Conservation (phyloP, 2,113 vertebrate genomes). For the Opisthocomus hoazin region DNA sequence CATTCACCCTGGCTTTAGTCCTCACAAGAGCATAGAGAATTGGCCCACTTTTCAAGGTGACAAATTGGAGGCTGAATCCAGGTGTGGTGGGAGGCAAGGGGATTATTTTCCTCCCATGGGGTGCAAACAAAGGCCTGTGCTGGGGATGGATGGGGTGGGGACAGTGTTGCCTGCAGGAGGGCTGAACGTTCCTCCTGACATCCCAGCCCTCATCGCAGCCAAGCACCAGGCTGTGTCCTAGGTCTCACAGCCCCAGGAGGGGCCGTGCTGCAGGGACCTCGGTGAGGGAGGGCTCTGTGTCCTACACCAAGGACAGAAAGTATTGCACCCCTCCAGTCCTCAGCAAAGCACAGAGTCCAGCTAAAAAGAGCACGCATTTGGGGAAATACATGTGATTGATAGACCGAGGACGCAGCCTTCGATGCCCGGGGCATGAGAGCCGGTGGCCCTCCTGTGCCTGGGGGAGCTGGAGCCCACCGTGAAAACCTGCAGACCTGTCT, state of each 20-base stretch:
- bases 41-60: constrained; percentile 61
- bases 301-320: neutral
- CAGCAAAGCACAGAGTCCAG: neutral
- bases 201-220: neutral
- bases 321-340: neutral
- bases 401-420: no score
- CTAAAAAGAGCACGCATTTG: neutral
- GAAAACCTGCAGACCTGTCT: neutral
- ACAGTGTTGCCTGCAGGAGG: constrained; percentile 50
- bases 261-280: accelerated
- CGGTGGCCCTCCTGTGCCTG: neutral
- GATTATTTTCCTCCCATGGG: constrained; percentile 68
- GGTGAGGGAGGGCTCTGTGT: neutral
- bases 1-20: constrained; percentile 57
- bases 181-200: constrained; percentile 48
- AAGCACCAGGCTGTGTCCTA: neutral
- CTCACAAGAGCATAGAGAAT: constrained; percentile 41
- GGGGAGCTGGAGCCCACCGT: neutral
- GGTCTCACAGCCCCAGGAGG: neutral
- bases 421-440: no score
- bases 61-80: constrained; percentile 62
- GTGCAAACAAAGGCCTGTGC: constrained; percentile 57
- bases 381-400: accelerated
- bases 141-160: constrained; percentile 34
- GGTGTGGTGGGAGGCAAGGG: constrained; percentile 52